A percentile compares a stretch with the other conserved stretches of the same genome.
Evolutionary conservation across 2,113 vertebrate species (phyloP).

Genomic region (Muntiacus reevesi): DNA sequence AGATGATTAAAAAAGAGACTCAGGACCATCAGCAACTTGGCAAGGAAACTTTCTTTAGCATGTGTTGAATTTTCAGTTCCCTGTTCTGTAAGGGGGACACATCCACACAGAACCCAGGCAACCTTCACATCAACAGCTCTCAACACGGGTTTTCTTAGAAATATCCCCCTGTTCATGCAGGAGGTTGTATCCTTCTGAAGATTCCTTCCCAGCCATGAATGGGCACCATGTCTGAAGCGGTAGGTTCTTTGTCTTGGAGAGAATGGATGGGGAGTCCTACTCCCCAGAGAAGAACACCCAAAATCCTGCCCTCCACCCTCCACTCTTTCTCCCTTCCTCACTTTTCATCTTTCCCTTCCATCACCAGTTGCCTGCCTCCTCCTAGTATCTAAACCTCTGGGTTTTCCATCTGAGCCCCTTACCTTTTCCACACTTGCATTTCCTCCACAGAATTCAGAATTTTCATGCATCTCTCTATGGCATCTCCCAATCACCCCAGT

Average conservation of each 20-base stretch:
- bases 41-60: neutral
- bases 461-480: neutral
- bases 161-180: neutral
- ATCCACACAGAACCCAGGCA: neutral
- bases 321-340: neutral
- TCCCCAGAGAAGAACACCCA: neutral
- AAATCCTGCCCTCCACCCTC: neutral
- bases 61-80: neutral
- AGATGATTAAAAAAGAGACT: neutral
- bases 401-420: neutral
- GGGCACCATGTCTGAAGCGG: neutral
- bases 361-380: neutral
- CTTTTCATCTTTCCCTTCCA: neutral
- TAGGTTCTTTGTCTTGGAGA: neutral
- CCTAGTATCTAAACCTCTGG: neutral
- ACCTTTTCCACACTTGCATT: neutral
- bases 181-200: neutral
- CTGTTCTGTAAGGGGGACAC: neutral
- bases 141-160: neutral
- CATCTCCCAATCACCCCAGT: neutral
- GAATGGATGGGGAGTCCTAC: neutral
- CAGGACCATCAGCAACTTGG: neutral
- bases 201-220: neutral
- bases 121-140: neutral
- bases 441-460: neutral